Evolutionary conservation across 2,113 vertebrate species (phyloP), one percentile per base, ranked within the genome.

Genomic region (Anarhynchus alexandrinus): DNA sequence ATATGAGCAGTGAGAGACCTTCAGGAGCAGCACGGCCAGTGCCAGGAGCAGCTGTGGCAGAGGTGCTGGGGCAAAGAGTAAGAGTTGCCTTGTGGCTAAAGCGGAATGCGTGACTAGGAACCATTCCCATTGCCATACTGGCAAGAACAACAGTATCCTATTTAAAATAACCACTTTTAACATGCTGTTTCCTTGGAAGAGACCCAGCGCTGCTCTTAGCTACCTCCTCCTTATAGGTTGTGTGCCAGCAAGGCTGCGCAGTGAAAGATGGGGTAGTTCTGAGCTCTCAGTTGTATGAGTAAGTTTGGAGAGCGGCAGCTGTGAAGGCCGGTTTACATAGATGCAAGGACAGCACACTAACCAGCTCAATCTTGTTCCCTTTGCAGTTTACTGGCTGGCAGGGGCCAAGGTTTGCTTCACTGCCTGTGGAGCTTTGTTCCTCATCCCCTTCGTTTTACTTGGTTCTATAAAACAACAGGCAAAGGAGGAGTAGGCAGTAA

Each of bases 331-430:
- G 49, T 4, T 51, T 8, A 27, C 17, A 5, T 1, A 4, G 1
- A 3, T 6, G 13, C 25, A 21, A 3, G 58, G 43, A 30, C 49
- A 25, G 23, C 6, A 10, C 9, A 10, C 5, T 93, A 55, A 93
- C 3, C 0, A 20, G 12, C 8, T 18, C 2, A 9, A 9, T 38
- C 88, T 51, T 27, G 22, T 93, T 96, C 79, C 54, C 64, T 89
- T 98, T 94, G 26, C 98, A 99, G 99, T 98, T 73, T 99, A 99
- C 96, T 99, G 99, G 99, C 97, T 99, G 96, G 98, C 98, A 1
- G 99, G 99, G 70, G 98, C 98, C 20, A 97, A 98, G 85, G 61
- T 96, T 40, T 99, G 99, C 94, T 99, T 99, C 92, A 97, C 98
- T 1, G 4, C 98, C 77, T 99, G 98, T 18, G 98, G 99, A 0